Evolutionary conservation across 2,113 vertebrate species (phyloP), one percentile per base, ranked within the genome.

Genomic region (Burhinus bistriatus): DNA sequence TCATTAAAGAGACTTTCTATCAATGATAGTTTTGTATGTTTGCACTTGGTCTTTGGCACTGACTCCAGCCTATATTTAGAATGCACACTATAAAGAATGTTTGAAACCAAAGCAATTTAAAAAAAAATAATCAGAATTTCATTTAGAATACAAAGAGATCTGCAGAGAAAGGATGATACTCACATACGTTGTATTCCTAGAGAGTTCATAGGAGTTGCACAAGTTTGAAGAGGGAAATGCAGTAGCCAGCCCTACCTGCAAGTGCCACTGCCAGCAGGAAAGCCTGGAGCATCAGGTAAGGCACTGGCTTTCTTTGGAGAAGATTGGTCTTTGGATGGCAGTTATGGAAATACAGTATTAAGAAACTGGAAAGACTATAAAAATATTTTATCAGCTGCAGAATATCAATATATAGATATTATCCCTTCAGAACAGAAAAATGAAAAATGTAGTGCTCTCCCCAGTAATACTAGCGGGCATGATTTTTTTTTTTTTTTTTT

Each of bases 1-100:
- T 79, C 8, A 93, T 90, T 95, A 88, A 80, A 82, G 36, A 75
- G 21, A 78, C 34, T 64, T 94, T 86, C 18, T 89, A 72, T 75
- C 83, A 94, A 52, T 78, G 47, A 84, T 11, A 11, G 57, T 29
- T 90, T 91, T 95, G 40, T 79, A 64, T 29, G 44, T 76, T 93
- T 75, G 81, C 65, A 71, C 81, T 84, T 25, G 49, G 83, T 27
- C 72, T 81, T 64, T 51, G 80, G 52, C 87, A 92, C 9, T 1
- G 36, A 55, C 25, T 47, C 44, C 44, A 8, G 17, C 5, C 73
- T 95, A 57, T 80, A 89, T 91, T 89, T 94, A 93, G 95, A 82
- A 71, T 26, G 8, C 9, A 59, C 4, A 52, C 11, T 15, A 59
- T 9, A 69, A 57, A 61, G 51, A 78, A 75, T 3, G 11, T 47